A percentile compares a stretch with the other conserved stretches of the same genome.
Conservation (phyloP, 2,113 vertebrate species). For the Eira barbara region DNA sequence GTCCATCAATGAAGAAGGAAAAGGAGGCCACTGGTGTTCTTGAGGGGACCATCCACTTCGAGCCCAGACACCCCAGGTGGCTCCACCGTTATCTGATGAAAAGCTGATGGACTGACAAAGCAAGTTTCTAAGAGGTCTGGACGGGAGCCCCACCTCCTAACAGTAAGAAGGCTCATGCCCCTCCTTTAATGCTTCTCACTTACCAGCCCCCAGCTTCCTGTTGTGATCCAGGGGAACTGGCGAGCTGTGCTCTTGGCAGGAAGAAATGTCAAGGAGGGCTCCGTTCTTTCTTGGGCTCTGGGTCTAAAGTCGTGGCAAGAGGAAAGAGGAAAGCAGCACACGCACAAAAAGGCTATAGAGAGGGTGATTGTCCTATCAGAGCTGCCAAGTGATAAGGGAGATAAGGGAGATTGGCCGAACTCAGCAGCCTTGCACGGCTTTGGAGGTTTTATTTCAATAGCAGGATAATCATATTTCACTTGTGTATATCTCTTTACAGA, state of each 20-base stretch:
- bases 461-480: slow-evolving; percentile 34
- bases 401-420: background rate
- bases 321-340: slow-evolving; percentile 36
- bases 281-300: slow-evolving; percentile 21
- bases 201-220: slow-evolving; percentile 66
- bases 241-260: slow-evolving; percentile 60
- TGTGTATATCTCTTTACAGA: background rate
- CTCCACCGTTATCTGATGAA: background rate
- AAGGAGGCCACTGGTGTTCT: background rate
- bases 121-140: background rate
- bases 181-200: slow-evolving; percentile 35
- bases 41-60: background rate
- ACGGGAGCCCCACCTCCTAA: background rate
- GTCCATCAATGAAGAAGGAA: background rate
- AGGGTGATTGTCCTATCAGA: slow-evolving; percentile 36
- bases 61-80: background rate
- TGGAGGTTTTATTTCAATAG: slow-evolving; percentile 20
- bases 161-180: background rate
- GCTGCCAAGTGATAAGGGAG: slow-evolving; percentile 22
- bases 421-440: background rate
- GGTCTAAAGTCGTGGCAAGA: background rate
- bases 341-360: slow-evolving; percentile 38
- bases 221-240: slow-evolving; percentile 53
- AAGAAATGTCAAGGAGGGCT: slow-evolving; percentile 65
- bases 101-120: background rate